These are phyloP conservation scores for Saimiri boliviensis DNA, from an alignment of 2,113 vertebrate species.

Conservation along the genomic window DNA sequence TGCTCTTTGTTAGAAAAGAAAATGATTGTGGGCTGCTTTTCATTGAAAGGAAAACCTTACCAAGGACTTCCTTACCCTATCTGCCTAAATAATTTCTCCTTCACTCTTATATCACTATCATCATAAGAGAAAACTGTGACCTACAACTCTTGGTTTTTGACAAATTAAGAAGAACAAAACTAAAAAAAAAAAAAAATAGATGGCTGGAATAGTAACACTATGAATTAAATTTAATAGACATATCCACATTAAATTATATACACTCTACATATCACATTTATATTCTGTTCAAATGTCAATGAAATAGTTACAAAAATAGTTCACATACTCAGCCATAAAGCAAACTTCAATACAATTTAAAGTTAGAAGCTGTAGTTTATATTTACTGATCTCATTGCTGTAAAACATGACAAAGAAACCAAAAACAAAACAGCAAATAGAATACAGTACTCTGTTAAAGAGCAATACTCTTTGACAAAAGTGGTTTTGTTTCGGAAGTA, in stretches of 20 bases:
- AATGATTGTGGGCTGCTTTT: too few relatives aligned
- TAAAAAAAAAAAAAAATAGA: conserved; percentile 50
- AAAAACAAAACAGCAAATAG: conserved; percentile 14
- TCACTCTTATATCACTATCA: too few relatives aligned
- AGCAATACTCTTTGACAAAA: background rate
- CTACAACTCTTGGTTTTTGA: background rate
- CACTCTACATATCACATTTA: background rate
- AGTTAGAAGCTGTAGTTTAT: background rate
- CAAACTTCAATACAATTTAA: background rate
- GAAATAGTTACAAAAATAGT: conserved; percentile 27
- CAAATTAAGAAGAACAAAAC: background rate
- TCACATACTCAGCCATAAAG: background rate
- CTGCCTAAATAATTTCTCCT: too few relatives aligned
- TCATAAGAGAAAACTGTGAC: background rate
- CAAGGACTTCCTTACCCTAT: too few relatives aligned
- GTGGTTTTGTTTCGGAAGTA: background rate
- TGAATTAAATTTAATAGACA: background rate
- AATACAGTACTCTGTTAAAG: background rate
- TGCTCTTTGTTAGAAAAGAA: too few relatives aligned
- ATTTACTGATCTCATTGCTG: background rate
- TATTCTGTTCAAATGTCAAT: background rate
- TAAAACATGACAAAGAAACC: background rate
- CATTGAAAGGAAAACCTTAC: too few relatives aligned
- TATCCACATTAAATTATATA: background rate
- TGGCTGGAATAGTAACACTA: background rate